Evolutionary conservation across 2,113 vertebrate species (phyloP).

Genomic region (Sorex araneus): DNA sequence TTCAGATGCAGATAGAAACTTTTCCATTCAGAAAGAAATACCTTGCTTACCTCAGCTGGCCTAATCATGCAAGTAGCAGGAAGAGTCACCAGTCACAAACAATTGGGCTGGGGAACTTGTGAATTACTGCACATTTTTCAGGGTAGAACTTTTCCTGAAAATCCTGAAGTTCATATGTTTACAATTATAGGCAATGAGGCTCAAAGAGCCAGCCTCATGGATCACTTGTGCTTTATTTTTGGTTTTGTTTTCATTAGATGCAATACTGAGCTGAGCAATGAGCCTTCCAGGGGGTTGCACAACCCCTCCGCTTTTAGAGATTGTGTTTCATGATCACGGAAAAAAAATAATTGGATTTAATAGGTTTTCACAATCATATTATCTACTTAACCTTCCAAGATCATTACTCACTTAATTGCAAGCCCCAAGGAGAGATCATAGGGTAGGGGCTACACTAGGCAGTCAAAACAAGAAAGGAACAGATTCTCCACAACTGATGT

Average conservation of each 20-base stretch:
- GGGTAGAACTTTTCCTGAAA: conserved; percentile 81
- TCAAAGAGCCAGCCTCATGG: conserved; percentile 80
- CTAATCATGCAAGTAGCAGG: conserved; percentile 65
- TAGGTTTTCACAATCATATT: conserved; percentile 87
- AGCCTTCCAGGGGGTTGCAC: conserved; percentile 81
- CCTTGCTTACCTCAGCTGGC: not conserved
- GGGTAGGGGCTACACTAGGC: conserved; percentile 57
- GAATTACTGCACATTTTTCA: conserved; percentile 66
- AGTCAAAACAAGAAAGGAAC: conserved; percentile 65
- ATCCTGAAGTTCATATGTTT: conserved; percentile 84
- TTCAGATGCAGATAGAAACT: not conserved
- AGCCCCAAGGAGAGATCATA: conserved; percentile 73
- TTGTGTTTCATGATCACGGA: conserved; percentile 81
- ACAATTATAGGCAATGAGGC: conserved; percentile 82
- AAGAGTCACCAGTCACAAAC: conserved; percentile 76
- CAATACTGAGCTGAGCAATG: conserved; percentile 73
- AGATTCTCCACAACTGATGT: conserved; percentile 70
- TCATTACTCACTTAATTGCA: conserved; percentile 87
- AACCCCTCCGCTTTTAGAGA: conserved; percentile 81
- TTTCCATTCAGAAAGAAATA: conserved; percentile 1
- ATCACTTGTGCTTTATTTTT: conserved; percentile 82
- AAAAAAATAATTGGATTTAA: conserved; percentile 84
- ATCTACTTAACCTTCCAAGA: conserved; percentile 86
- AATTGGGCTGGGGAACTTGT: conserved; percentile 70
- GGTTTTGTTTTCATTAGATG: conserved; percentile 85